Percentiles rank a stretch among this genome's conserved stretches.
Conservation (phyloP, 2,113 vertebrate genomes). For the Oceanodroma tethys region DNA sequence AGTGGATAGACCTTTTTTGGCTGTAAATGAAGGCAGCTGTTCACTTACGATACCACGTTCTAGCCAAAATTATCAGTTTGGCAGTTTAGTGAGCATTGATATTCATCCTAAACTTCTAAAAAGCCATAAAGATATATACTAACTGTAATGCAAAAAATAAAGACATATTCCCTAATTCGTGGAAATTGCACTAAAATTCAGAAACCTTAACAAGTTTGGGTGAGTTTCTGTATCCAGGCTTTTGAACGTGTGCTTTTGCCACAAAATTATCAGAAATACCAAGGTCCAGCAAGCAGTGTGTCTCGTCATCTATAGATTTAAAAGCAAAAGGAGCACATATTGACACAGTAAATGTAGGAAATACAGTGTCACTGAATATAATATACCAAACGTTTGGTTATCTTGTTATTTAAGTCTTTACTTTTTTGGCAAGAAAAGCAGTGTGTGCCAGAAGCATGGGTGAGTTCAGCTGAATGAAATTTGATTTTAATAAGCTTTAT, state of each 20-base stretch:
- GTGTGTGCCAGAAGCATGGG: not conserved
- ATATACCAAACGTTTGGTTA: not conserved
- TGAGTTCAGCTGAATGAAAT: not conserved
- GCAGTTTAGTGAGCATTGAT: not conserved
- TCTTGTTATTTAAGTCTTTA: not conserved
- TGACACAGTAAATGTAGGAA: not conserved
- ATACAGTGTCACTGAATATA: not conserved
- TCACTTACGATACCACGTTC: not conserved
- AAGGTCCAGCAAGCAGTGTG: not conserved
- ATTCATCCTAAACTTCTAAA: not conserved
- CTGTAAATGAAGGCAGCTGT: slow-evolving; percentile 18
- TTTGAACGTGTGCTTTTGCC: not conserved
- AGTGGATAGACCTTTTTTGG: not conserved
- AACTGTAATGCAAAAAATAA: not conserved
- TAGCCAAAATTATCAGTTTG: slow-evolving; percentile 2
- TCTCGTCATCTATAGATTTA: not conserved
- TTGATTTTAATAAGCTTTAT: not conserved
- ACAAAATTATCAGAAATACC: not conserved
- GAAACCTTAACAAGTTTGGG: not conserved
- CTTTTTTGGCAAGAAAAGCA: not conserved
- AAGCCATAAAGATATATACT: not conserved
- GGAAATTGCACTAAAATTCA: not conserved
- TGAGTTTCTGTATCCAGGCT: not conserved
- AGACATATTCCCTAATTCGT: not conserved
- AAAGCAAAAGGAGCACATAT: not conserved